Evolutionary conservation across 2,113 vertebrate species (phyloP), one percentile per base, ranked within the genome.

Genomic region (Neoarius graeffei): DNA sequence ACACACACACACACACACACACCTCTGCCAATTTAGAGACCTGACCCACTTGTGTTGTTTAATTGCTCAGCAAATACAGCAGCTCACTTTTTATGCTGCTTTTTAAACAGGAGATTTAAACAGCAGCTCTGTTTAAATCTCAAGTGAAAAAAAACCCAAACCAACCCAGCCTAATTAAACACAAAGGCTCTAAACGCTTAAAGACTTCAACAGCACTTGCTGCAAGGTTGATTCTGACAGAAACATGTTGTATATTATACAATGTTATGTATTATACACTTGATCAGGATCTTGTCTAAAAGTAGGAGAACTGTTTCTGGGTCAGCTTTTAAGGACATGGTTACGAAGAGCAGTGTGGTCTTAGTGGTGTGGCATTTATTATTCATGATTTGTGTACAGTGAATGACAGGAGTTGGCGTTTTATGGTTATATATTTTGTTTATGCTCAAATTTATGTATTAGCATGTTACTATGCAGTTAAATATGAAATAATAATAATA

Each of bases 51-150:
- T 92, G 92, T 93, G 88, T 90, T 89, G 89, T 88, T 93, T 95
- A 95, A 96, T 95, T 95, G 93, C 94, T 94, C 93, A 94, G 93
- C 94, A 96, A 95, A 96, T 95, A 95, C 88, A 94, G 88, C 85
- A 88, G 92, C 90, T 88, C 89, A 89, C 89, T 91, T 91, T 92
- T 93, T 90, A 90, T 84, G 92, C 85, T 87, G 80, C 80, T 90
- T 93, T 90, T 82, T 88, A 91, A 59, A 59, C 42, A 64, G 56
- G 85, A 89, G 81, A 89, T 92, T 90, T 88, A 59, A 91, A 84
- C n/a, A 84, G 66, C 67, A 73, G 62, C 50, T 27, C 50, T 87
- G 89, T 88, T 56, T 80, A 80, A 79, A 30, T 80, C 52, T 80
- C 73, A 54, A n/a, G 13, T 0, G 10, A 86, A 92, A 89, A 84